Evolutionary conservation across 2,888 invertebrate species (phyloP), one percentile per base, ranked within the genome.

Genomic region (Drosophila putrida): DNA sequence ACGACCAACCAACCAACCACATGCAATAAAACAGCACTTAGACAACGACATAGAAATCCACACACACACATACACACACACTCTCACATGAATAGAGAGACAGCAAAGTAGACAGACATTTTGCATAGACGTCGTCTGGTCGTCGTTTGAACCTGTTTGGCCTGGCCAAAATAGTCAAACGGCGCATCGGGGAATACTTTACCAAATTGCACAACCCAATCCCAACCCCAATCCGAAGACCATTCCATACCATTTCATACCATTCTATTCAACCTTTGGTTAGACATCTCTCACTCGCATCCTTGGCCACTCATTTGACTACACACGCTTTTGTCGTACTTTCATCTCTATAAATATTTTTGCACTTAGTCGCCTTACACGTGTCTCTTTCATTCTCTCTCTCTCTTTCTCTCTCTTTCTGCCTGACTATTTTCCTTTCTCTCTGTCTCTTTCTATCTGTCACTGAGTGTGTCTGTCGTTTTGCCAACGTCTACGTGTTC

Each of bases 11-110:
- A 43, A 68, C 68, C 76, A 53, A 78, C 83, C 80, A 82, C 83
- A 80, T 86, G 80, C 87, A 88, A 86, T 88, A 86, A 86, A 86
- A 84, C 76, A 86, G 84, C 86, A 86, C 88, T 88, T 88, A 82
- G 84, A 75, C 78, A 71, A 13, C 36, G 41, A 59, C 36, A 53
- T 25, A 36, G 6, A 20, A 38, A 31, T 31, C 9, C 31, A 13
- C 58, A 54, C 33, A 38, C 25, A 64, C n/a, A 53, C 36, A 55
- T n/a, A 28, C 11, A 41, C 27, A 71, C 54, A 39, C 1, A 46
- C n/a, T 11, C 11, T 11, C 43, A 11, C 25, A 5, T 15, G 33
- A 4, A 20, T 1, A 20, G 1, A n/a, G 49, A 35, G 20, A n/a
- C 49, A 49, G 49, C 11, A 11, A 67, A 50, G 38, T 53, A 55